Base-by-base conservation (phyloP, 2,113 vertebrate genomes). In the Suricata suricatta region DNA sequence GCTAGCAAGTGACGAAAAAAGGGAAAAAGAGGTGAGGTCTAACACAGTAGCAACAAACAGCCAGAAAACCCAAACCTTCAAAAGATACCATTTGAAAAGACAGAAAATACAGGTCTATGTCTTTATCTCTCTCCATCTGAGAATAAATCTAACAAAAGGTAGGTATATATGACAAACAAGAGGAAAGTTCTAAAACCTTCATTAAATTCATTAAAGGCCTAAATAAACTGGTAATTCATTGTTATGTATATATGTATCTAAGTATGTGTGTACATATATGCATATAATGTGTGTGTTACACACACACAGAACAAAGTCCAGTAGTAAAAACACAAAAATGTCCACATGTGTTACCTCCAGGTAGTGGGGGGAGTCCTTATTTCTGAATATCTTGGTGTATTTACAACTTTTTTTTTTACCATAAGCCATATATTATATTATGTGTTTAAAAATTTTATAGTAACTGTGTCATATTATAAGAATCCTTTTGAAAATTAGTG, bases 281-380 rank as follows among this genome's bases (percentile, higher is more conserved):
- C 50, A 60, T 47, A 68, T 31, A 38, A 57, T 38, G 17, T 63
- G 5, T 64, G 2, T 50, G 21, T 64, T 52, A 10, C 15, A 23
- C 3, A 50, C 1, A 3, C 1, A 79, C 35, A 93, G 63, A 95
- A 68, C 3, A 84, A 90, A 57, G 47, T 60, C 23, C 77, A 95
- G 25, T 13, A 79, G 21, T 82, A 57, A 82, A 93, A 86, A 83
- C 23, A 86, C 1, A 11, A 71, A 95, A 63, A 77, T 19, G 11
- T n/a, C 88, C 64, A 77, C 23, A 96, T 94, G 88, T 96, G 50
- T 83, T 69, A 77, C 25, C 19, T 84, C 85, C 9, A 63, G 17
- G 7, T 17, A 47, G 38, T 31, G 33, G 50, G 23, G 77, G 35
- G n/a, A n/a, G 41, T 27, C 7, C 81, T 64, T 91, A 9, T 35